Base-by-base conservation (phyloP, 2,888 invertebrate species). In the Tridacna gigas region DNA sequence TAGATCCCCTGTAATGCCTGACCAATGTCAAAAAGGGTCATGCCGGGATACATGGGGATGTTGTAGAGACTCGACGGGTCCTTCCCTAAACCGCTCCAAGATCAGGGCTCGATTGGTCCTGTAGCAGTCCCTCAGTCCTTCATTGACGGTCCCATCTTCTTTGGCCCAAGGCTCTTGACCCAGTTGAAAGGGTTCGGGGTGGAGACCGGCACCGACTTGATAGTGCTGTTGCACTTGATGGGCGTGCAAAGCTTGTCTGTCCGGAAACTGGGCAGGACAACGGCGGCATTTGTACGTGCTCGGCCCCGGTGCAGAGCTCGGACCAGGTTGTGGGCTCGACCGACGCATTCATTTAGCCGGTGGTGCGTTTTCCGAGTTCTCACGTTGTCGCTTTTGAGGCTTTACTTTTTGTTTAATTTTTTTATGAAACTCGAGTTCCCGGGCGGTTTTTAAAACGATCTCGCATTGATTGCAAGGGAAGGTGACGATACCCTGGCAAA, bases 51-150 rank as follows among this genome's bases (percentile, higher is more conserved):
- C 75, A 69, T 71, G 45, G 80, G 81, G n/a, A 74, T 81, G 37
- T 73, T 77, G 28, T 77, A 81, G 25, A 26, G 80, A 81, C 37
- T 81, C 80, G 12, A 81, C 80, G 47, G 80, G 63, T 18, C 76
- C 77, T 61, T 77, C 77, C 63, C 65, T 73, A 48, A n/a, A 77
- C 20, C 73, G 71, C 61, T 76, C 77, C 61, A 80, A 74, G 20
- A 80, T 75, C n/a, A 81, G 45, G 63, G 80, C 28, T 71, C 73
- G 28, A 60, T 81, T 77, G 47, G 73, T 77, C 13, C 37, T 22
- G 65, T 81, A 81, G 26, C 80, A 81, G 37, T 77, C 77, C 26
- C 80, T 71, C 7, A 77, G 66, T 25, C 71, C 80, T 26, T 80
- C 80, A 61, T 80, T 60, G 2, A 80, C 66, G 15, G 51, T 25